Evolutionary conservation across 2,113 vertebrate species (phyloP).

Genomic region (Pollachius pollachius): DNA sequence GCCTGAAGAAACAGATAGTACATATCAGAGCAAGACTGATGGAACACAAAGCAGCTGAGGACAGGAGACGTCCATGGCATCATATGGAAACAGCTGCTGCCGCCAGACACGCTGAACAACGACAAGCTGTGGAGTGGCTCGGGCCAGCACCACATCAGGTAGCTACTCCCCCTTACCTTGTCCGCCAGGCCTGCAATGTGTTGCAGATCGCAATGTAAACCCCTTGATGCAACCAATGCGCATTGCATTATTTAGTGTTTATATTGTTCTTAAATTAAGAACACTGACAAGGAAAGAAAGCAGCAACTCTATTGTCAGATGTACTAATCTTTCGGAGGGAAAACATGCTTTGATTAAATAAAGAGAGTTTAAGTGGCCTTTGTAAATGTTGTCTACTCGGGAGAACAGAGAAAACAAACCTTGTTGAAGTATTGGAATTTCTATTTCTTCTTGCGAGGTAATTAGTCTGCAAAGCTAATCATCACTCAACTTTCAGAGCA

Average conservation of each 20-base stretch:
- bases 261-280: too few species aligned
- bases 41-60: neutral
- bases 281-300: too few species aligned
- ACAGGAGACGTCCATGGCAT: neutral
- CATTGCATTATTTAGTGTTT: too few species aligned
- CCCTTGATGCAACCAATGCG: too few species aligned
- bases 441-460: constrained; percentile 47
- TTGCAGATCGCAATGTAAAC: constrained; percentile 11
- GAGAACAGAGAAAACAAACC: constrained; percentile 22
- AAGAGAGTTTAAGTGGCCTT: neutral
- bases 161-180: constrained; percentile 26
- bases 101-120: constrained; percentile 18
- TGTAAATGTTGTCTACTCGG: constrained; percentile 3
- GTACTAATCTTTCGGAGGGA: neutral
- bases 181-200: neutral
- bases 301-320: neutral
- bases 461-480: constrained; percentile 57
- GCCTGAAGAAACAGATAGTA: neutral
- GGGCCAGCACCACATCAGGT: constrained; percentile 27
- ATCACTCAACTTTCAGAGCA: constrained; percentile 52
- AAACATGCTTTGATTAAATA: constrained; percentile 8
- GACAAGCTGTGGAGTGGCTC: constrained; percentile 26
- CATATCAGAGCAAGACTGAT: neutral
- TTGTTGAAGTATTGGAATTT: constrained; percentile 39
- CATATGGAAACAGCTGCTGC: constrained; percentile 26